phyloP scores from a whole-genome alignment of 2,113 vertebrate genomes.

The Microcebus murinus region DNA sequence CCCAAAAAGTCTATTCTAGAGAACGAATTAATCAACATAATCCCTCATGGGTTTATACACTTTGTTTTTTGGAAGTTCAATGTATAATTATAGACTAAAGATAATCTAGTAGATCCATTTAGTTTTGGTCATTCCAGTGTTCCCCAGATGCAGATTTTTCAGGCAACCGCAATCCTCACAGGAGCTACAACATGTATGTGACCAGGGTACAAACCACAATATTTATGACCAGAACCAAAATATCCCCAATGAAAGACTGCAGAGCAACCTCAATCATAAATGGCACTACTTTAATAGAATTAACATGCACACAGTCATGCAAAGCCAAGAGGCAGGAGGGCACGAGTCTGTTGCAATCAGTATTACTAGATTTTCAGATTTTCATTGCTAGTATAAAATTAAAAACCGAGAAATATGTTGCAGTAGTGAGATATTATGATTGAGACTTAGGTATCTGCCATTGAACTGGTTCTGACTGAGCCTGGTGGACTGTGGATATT shows the following conservation, averaged over 20 bases:
- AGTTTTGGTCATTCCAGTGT: not conserved
- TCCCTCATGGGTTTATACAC: not conserved
- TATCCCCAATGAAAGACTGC: not conserved
- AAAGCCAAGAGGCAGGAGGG: not conserved
- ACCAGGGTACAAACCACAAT: not conserved
- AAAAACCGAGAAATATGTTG: not conserved
- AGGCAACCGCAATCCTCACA: not conserved
- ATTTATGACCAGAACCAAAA: not conserved
- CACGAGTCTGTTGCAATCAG: not conserved
- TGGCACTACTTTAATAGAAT: not conserved
- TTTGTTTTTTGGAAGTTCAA: not conserved
- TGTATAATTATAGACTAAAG: not conserved
- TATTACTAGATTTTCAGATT: not conserved
- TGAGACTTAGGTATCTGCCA: not conserved
- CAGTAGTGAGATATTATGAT: not conserved
- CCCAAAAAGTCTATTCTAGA: not conserved
- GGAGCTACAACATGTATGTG: not conserved
- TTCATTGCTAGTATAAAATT: not conserved
- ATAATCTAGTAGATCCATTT: not conserved
- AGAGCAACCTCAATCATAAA: not conserved
- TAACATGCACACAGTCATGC: not conserved
- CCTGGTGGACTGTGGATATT: not conserved
- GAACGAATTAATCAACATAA: not conserved
- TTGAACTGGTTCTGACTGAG: not conserved
- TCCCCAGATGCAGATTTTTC: not conserved